Evolutionary conservation across 2,113 vertebrate genomes (phyloP), one percentile per base, ranked within the genome.

Genomic region (Xyliphius kryptos): DNA sequence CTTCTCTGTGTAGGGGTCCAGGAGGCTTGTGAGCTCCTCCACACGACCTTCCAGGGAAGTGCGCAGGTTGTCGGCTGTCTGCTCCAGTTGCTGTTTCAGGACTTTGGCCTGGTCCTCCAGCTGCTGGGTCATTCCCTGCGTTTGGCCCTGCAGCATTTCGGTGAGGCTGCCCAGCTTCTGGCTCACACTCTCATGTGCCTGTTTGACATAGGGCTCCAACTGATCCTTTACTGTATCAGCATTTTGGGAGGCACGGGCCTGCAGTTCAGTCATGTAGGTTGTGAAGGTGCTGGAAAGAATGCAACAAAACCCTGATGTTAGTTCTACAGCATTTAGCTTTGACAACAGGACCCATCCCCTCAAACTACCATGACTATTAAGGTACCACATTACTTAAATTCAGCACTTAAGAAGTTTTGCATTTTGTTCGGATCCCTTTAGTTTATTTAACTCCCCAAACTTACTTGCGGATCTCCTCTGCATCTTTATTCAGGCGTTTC

Each of bases 401-500:
- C 7, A 32, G 26, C 7, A 32, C 26, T 32, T 1, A 32, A 32
- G 26, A 3, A 32, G 26, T 32, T 32, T 32, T 32, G 26, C 7
- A 32, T 32, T 32, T 32, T 32, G 26, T 32, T 6, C 26, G 26
- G 7, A 32, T 32, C 26, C 26, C 26, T 6, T 2, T 32, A 5
- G 9, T 41, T 41, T 41, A 12, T 41, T 41, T 14, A 41, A 41
- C 40, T 6, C 14, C 26, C 40, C 22, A 17, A 6, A 78, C 85
- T 81, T 62, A 89, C 87, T 64, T 79, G 60, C 70, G 79, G 56
- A 91, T 87, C 68, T 86, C 81, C 41, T 87, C 81, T 0, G 77
- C 69, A 68, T 91, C 90, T 70, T 88, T 89, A 77, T 17, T 56
- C 67, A 91, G 79, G 5, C 89, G 85, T 13, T 91, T 91, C 81